A percentile compares a stretch with the other conserved stretches of the same genome.
phyloP scores from a whole-genome alignment of 2,888 invertebrate species.

The Lithophane semibrunnea region DNA sequence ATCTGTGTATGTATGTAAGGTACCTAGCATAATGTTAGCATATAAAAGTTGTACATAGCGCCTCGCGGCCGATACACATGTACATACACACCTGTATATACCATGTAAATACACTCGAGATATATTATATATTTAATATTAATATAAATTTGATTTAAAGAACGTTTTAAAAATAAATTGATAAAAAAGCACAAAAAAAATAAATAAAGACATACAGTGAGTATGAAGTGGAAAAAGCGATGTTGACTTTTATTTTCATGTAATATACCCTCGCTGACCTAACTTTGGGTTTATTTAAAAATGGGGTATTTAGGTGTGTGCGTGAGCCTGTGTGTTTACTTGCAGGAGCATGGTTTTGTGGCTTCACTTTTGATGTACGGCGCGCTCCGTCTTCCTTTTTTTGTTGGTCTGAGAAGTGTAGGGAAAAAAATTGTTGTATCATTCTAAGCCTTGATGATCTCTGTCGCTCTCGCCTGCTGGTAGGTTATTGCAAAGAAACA shows the following conservation, averaged over 20 bases:
- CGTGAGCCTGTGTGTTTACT: too few relatives aligned
- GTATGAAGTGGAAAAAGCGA: slow-evolving; percentile 88
- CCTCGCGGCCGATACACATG: slow-evolving; percentile 57
- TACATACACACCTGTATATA: slow-evolving; percentile 82
- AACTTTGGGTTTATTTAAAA: too few relatives aligned
- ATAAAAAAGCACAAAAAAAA: slow-evolving; percentile 86
- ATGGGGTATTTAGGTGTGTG: too few relatives aligned
- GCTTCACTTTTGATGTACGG: too few relatives aligned
- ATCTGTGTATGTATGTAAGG: slow-evolving; percentile 70
- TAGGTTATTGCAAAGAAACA: too few relatives aligned
- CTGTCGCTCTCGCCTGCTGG: too few relatives aligned
- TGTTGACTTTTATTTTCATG: slow-evolving; percentile 81
- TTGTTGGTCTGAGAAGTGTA: too few relatives aligned
- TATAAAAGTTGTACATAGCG: slow-evolving; percentile 80
- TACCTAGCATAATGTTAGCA: slow-evolving; percentile 67
- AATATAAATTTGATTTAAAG: slow-evolving; percentile 88
- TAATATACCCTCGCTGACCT: neutral
- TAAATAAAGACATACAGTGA: slow-evolving; percentile 88
- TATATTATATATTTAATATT: slow-evolving; percentile 87
- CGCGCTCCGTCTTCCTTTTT: too few relatives aligned
- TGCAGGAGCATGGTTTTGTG: too few relatives aligned
- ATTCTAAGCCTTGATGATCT: too few relatives aligned
- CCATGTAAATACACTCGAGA: slow-evolving; percentile 87
- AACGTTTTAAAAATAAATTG: slow-evolving; percentile 87
- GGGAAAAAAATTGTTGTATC: too few relatives aligned